These are phyloP conservation scores for Catocala fraxini DNA, from an alignment of 2,888 invertebrate species.

Conservation along the genomic window DNA sequence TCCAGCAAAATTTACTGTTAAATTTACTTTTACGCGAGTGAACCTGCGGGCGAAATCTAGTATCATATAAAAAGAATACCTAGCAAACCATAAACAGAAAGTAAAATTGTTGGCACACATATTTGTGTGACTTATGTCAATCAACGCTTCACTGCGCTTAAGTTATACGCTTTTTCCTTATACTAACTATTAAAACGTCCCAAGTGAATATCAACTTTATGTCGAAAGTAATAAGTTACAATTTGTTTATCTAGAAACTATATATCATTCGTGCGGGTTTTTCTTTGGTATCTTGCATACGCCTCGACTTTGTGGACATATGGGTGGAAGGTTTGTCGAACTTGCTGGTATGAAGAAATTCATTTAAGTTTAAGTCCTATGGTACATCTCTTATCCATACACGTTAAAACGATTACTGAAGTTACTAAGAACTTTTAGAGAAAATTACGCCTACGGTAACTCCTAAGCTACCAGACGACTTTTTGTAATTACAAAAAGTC, in stretches of 20 bases:
- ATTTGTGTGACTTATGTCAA: conserved; percentile 27
- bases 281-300: conserved; percentile 37
- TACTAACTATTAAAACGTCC: conserved; percentile 34
- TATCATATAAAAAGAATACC: conserved; percentile 7
- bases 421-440: no score
- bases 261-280: conserved; percentile 28
- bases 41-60: no score
- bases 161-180: conserved; percentile 17
- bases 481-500: no score
- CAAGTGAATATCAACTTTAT: conserved; percentile 36
- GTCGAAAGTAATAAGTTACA: conserved; percentile 13
- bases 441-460: no score
- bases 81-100: background rate
- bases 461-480: no score
- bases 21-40: no score
- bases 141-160: conserved; percentile 40
- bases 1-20: no score
- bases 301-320: conserved; percentile 22
- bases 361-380: background rate
- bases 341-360: conserved; percentile 12
- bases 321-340: conserved; percentile 11
- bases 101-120: conserved; percentile 15
- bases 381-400: no score
- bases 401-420: no score
- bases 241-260: conserved; percentile 18